Evolutionary conservation across 2,113 vertebrate species (phyloP), one percentile per base, ranked within the genome.

Genomic region (Cavia aperea): DNA sequence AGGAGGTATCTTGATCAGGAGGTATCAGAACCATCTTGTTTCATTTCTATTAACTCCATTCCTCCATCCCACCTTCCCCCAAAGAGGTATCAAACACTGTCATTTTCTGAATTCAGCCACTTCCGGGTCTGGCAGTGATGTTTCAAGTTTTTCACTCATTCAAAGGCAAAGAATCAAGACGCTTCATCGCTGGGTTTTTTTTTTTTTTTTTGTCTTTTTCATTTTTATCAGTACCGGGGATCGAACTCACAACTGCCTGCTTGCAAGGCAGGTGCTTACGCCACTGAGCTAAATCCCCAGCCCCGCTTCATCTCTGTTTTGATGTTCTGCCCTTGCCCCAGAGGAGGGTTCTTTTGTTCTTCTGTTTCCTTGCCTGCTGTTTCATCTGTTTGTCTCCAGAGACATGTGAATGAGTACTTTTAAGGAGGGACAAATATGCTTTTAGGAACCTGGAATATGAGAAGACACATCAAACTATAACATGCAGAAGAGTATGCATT

Each of bases 101-200:
- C n/a, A n/a, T 43, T 93, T 95, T 92, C 75, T 94, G 89, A 91
- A 62, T 93, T 62, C 54, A 92, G 88, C 92, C 81, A 56, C 75
- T 82, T 90, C 66, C 58, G 73, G 43, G 23, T 66, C 60, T 77
- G 36, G 9, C 15, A 18, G 83, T 62, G 68, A 90, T 60, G 16
- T 29, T 90, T 86, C 62, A 75, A 86, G 43, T 13, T 88, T 62
- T 92, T 33, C 39, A 43, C 43, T 73, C 39, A 13, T 0, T 81
- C 46, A 75, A 89, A 94, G 39, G 29, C 46, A 86, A 51, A 62
- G 49, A 93, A 63, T 46, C n/a, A 78, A 66, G 78, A 63, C 7
- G 79, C 46, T 81, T 51, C 65, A 51, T 72, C 49, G 94, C 33
- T 33, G 65, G 39, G 39, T 39, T 39, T 39, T 39, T 39, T 39